phyloP scores from a whole-genome alignment of 2,888 invertebrate genomes.

The Colletes collaris region DNA sequence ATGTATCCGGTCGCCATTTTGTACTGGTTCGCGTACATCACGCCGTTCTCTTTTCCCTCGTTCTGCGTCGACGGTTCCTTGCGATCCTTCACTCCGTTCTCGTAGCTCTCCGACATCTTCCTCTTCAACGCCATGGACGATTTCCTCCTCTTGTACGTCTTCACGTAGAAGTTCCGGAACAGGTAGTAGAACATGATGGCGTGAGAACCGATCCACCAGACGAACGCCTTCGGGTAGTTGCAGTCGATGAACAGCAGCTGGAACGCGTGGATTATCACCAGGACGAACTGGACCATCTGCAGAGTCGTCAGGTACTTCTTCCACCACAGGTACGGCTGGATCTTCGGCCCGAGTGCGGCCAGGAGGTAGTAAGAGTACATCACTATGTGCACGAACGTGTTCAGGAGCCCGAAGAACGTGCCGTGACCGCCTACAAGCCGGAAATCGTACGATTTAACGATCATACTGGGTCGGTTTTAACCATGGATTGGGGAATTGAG shows the following conservation, averaged over 20 bases:
- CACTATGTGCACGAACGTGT: conserved; percentile 96
- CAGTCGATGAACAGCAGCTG: conserved; percentile 95
- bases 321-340: conserved; percentile 97
- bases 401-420: conserved; percentile 96
- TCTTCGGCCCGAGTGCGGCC: conserved; percentile 93
- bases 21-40: conserved; percentile 81
- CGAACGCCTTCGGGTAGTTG: conserved; percentile 94
- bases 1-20: conserved; percentile 84
- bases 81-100: conserved; percentile 37
- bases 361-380: conserved; percentile 97
- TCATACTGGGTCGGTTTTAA: too few species aligned
- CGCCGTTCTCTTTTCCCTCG: conserved; percentile 78
- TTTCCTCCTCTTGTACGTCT: conserved; percentile 87
- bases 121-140: conserved; percentile 12
- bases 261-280: conserved; percentile 95
- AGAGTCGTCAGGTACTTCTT: conserved; percentile 95
- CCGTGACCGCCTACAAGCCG: conserved; percentile 91
- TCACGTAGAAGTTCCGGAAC: conserved; percentile 95
- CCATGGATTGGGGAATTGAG: too few species aligned
- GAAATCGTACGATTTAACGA: too few species aligned
- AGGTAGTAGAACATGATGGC: conserved; percentile 96
- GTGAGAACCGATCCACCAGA: conserved; percentile 96
- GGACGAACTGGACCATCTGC: conserved; percentile 96
- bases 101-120: conserved; percentile 13
- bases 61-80: conserved; percentile 45